phyloP scores from a whole-genome alignment of 2,113 vertebrate species.

The Tupaia tana region DNA sequence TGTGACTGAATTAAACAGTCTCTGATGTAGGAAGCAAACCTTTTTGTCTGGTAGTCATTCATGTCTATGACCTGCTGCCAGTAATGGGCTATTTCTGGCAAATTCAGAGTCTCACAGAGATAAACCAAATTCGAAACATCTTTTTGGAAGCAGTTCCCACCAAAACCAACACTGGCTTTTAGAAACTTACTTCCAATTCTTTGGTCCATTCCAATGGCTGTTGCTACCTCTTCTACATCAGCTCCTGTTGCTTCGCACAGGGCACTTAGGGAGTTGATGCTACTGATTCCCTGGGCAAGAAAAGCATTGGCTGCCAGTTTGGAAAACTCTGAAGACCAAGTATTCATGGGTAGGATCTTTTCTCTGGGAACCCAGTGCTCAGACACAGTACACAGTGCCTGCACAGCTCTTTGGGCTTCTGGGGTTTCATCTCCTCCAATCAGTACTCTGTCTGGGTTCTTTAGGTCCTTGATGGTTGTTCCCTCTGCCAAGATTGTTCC shows the following conservation, averaged over 20 bases:
- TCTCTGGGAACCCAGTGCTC: slow-evolving; percentile 96
- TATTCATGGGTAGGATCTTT: slow-evolving; percentile 97
- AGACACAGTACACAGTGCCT: slow-evolving; percentile 94
- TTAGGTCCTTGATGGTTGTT: slow-evolving; percentile 95
- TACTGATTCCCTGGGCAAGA: slow-evolving; percentile 98
- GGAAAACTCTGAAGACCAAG: slow-evolving; percentile 98
- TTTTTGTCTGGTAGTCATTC: slow-evolving; percentile 97
- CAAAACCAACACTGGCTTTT: slow-evolving; percentile 98
- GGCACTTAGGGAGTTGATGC: slow-evolving; percentile 99
- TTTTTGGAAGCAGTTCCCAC: slow-evolving; percentile 99
- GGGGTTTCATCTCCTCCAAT: slow-evolving; percentile 97
- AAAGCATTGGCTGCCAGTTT: slow-evolving; percentile 99
- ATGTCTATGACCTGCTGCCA: slow-evolving; percentile 99
- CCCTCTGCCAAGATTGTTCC: slow-evolving; percentile 94
- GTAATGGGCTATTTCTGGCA: slow-evolving; percentile 97
- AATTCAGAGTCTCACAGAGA: slow-evolving; percentile 96
- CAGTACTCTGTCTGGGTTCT: slow-evolving; percentile 96
- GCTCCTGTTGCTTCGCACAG: slow-evolving; percentile 98
- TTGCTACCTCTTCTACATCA: slow-evolving; percentile 98
- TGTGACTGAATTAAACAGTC: slow-evolving; percentile 98
- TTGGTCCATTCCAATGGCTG: slow-evolving; percentile 98
- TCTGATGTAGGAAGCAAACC: slow-evolving; percentile 98
- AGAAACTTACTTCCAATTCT: slow-evolving; percentile 98
- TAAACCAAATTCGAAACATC: slow-evolving; percentile 99
- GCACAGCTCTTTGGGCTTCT: slow-evolving; percentile 95